Base-by-base conservation (phyloP, 1,140 invertebrate genomes). In the Aplysia californica region DNA sequence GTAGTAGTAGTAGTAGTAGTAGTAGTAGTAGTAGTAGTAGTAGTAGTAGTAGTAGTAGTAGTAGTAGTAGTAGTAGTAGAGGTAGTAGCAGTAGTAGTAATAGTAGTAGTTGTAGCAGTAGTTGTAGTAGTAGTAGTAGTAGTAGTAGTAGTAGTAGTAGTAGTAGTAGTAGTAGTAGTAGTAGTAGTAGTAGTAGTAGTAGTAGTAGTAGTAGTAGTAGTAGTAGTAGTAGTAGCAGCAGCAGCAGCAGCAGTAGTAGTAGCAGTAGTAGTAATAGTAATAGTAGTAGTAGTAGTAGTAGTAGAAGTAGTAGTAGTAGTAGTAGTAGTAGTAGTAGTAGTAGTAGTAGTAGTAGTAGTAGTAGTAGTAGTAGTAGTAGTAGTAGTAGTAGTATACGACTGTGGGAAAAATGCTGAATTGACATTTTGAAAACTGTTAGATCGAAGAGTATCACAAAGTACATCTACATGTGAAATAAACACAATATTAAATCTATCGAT, bases 1-100 rank as follows among this genome's bases (percentile, higher is more conserved):
- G 59, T 61, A 61, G 59, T 61, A 61, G 59, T 61, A 61, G 59
- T 61, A 61, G 59, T 61, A 61, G 59, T 61, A 61, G 59, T 61
- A 61, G 59, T 61, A 61, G 59, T 61, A 61, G 59, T 61, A 61
- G 59, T 61, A 61, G 59, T 61, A 61, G 59, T 61, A 61, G 59
- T 61, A 18, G 59, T 61, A 18, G 59, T 61, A 18, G 59, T 61
- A 18, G 59, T 61, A 18, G 59, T 61, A 18, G 26, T 61, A 61
- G 59, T 61, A 61, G 59, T 61, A 61, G 59, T 61, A 61, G 59
- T 18, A 61, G 59, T 61, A 61, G 59, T 61, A 61, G 59, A 20
- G 29, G 15, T 61, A 61, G 59, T 61, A 18, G 59, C 29, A 61
- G 15, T 61, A 61, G 59, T 61, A 61, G 59, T 61, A 61, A 26